Evolutionary conservation across 2,113 vertebrate species (phyloP).

Genomic region (Rhinoptilus africanus): DNA sequence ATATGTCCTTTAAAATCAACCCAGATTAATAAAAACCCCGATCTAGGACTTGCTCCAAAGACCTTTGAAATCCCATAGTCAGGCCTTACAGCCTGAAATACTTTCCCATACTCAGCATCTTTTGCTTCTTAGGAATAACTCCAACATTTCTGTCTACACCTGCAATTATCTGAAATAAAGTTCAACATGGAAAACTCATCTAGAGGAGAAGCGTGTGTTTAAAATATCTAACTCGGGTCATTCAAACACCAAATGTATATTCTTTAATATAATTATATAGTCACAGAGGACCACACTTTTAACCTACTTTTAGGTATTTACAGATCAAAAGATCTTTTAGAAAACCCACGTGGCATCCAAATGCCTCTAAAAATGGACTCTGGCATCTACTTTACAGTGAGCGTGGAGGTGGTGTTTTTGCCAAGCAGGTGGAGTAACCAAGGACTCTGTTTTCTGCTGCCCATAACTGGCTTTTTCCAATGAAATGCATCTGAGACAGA

Average conservation of each 20-base stretch:
- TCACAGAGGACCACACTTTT: neutral
- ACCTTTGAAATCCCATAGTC: neutral
- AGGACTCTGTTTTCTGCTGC: neutral
- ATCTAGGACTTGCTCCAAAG: neutral
- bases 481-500: neutral
- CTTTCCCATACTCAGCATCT: neutral
- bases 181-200: conserved; percentile 17
- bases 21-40: neutral
- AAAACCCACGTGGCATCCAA: neutral
- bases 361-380: neutral
- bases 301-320: neutral
- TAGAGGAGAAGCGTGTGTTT: neutral
- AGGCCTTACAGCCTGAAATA: neutral
- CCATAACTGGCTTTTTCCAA: neutral
- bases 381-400: neutral
- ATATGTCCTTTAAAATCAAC: neutral
- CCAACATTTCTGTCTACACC: conserved; percentile 10
- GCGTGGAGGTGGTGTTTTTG: neutral
- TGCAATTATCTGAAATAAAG: conserved; percentile 37
- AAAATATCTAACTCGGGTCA: neutral
- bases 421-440: neutral
- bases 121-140: neutral
- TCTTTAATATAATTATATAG: neutral
- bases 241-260: neutral
- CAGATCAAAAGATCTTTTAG: neutral